Percentiles rank a stretch among this genome's conserved stretches.
Evolutionary conservation across 2,797 vertebrate species (phyloP).

Genomic region (Helostoma temminkii): DNA sequence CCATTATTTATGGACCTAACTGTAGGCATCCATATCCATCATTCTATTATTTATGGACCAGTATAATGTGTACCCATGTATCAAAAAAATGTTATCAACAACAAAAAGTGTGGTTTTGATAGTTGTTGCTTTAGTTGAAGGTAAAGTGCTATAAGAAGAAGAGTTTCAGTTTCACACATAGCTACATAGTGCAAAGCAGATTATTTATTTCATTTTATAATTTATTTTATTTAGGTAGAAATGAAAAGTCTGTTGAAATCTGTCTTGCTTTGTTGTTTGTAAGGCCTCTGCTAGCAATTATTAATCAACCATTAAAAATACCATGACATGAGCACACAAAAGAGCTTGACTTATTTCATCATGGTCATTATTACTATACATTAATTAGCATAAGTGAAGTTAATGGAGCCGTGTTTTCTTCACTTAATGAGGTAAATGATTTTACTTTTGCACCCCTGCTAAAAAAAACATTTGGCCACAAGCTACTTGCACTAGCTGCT

Average conservation of each 20-base stretch:
- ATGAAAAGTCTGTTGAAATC: slow-evolving; percentile 14
- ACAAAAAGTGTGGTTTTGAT: neutral
- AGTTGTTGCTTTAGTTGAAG: slow-evolving; percentile 1
- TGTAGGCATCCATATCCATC: too few relatives aligned
- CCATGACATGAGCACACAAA: slow-evolving; percentile 6
- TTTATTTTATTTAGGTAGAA: too few relatives aligned
- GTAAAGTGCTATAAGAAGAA: too few relatives aligned
- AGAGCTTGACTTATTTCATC: neutral
- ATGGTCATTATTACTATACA: neutral
- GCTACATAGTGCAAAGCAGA: too few relatives aligned
- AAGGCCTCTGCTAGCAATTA: slow-evolving; percentile 63
- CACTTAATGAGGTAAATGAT: neutral
- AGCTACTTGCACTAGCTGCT: neutral
- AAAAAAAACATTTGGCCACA: neutral
- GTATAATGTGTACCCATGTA: neutral
- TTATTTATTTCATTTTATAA: too few relatives aligned
- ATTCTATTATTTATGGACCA: too few relatives aligned
- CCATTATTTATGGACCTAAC: too few relatives aligned
- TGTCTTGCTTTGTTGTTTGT: slow-evolving; percentile 49
- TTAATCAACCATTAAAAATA: slow-evolving; percentile 61
- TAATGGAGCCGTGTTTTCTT: neutral
- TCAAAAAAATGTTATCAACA: neutral
- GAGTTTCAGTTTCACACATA: too few relatives aligned
- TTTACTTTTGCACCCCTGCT: too few relatives aligned
- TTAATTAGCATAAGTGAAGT: neutral